phyloP scores from a whole-genome alignment of 2,113 vertebrate species.

The Caretta caretta region DNA sequence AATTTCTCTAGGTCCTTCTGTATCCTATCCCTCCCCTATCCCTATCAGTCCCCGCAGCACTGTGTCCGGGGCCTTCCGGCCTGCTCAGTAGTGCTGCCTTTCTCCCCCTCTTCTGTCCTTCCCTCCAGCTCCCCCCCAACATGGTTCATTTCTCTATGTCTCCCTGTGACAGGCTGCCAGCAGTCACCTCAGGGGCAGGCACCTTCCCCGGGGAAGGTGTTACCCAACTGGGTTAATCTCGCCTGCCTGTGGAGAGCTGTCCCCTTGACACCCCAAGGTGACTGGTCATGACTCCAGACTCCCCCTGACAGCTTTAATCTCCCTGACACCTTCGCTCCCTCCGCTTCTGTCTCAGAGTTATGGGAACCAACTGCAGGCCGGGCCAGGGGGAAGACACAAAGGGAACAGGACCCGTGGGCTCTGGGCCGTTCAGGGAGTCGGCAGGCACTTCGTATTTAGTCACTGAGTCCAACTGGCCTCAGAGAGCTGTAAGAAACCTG shows the following conservation, averaged over 20 bases:
- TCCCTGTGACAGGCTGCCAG: not conserved
- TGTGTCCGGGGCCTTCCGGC: no score
- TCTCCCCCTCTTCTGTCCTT: not conserved
- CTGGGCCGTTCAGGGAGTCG: no score
- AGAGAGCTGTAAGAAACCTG: no score
- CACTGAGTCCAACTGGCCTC: no score
- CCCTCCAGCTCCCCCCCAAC: not conserved
- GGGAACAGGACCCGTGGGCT: not conserved
- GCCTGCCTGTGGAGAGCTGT: not conserved
- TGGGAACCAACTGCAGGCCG: not conserved
- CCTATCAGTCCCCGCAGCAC: no score
- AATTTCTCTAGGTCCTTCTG: no score
- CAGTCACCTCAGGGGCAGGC: not conserved
- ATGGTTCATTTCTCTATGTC: not conserved
- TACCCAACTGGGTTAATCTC: not conserved
- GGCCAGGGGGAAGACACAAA: not conserved
- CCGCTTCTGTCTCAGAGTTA: not conserved
- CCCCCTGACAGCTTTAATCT: not conserved
- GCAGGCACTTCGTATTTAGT: no score
- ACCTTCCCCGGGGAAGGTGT: not conserved
- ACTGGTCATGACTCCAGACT: no score
- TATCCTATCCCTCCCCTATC: no score
- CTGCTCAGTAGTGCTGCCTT: no score
- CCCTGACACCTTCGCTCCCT: not conserved
- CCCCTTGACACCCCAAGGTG: not conserved